These are phyloP conservation scores for Amazona guildingii DNA, from an alignment of 2,113 vertebrate genomes.

Conservation along the genomic window DNA sequence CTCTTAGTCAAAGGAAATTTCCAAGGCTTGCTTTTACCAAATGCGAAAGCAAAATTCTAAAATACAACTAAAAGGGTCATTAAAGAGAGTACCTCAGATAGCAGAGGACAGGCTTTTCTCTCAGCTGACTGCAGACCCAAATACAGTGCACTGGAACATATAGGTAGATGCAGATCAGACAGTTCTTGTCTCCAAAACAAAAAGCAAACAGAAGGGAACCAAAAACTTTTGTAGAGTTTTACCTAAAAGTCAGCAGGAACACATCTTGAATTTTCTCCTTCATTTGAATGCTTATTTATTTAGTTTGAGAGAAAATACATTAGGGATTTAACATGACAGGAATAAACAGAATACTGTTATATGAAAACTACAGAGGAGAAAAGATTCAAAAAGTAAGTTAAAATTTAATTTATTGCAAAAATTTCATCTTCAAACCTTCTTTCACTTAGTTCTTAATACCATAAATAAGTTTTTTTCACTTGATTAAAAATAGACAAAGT, in stretches of 20 bases:
- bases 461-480: not conserved
- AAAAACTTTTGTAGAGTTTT: not conserved
- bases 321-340: not conserved
- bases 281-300: not conserved
- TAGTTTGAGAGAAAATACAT: not conserved
- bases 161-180: not conserved
- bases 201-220: not conserved
- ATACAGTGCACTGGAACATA: not conserved
- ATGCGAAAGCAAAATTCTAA: not conserved
- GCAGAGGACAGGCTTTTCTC: not conserved
- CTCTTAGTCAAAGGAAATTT: not conserved
- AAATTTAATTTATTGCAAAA: not conserved
- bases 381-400: not conserved
- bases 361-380: not conserved
- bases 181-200: not conserved
- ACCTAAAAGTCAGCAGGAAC: not conserved
- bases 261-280: not conserved
- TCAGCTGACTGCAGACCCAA: not conserved
- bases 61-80: not conserved
- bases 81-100: not conserved
- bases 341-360: not conserved
- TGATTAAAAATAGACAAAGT: not conserved
- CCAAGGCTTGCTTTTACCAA: not conserved
- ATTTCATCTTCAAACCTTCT: not conserved
- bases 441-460: not conserved